phyloP scores from a whole-genome alignment of 2,113 vertebrate genomes.

The Callipepla squamata region DNA sequence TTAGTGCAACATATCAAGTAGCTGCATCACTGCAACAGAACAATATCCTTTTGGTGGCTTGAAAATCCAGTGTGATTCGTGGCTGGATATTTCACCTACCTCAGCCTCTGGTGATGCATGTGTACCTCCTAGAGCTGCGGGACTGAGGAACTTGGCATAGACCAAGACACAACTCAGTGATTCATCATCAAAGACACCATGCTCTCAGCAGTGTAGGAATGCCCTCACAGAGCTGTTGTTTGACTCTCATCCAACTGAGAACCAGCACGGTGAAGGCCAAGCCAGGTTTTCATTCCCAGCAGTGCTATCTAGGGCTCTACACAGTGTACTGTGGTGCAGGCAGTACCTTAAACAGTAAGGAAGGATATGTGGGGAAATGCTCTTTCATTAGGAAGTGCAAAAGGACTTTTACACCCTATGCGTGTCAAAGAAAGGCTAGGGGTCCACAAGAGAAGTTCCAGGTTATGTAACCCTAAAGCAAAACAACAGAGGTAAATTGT shows the following conservation, averaged over 20 bases:
- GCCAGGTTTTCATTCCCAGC: not conserved
- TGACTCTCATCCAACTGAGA: not conserved
- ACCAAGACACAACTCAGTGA: not conserved
- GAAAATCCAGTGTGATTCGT: not conserved
- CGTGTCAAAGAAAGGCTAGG: not conserved
- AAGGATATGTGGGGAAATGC: not conserved
- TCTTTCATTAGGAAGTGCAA: not conserved
- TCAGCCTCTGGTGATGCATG: not conserved
- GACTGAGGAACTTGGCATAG: not conserved
- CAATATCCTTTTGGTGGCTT: conserved; percentile 32
- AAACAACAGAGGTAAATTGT: fast-evolving
- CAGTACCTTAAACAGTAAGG: not conserved
- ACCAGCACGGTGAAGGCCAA: not conserved
- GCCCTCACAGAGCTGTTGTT: not conserved
- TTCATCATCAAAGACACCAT: not conserved
- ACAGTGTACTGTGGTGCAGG: not conserved
- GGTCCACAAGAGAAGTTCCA: not conserved
- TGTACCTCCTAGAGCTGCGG: not conserved
- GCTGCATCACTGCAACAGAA: conserved; percentile 22
- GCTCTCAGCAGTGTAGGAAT: not conserved
- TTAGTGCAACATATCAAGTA: conserved; percentile 13
- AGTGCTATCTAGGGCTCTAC: not conserved
- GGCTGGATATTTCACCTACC: not conserved
- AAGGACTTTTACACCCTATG: not conserved
- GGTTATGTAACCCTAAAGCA: not conserved